Conservation (phyloP, 2,888 invertebrate genomes). For the Adelphocoris suturalis region DNA sequence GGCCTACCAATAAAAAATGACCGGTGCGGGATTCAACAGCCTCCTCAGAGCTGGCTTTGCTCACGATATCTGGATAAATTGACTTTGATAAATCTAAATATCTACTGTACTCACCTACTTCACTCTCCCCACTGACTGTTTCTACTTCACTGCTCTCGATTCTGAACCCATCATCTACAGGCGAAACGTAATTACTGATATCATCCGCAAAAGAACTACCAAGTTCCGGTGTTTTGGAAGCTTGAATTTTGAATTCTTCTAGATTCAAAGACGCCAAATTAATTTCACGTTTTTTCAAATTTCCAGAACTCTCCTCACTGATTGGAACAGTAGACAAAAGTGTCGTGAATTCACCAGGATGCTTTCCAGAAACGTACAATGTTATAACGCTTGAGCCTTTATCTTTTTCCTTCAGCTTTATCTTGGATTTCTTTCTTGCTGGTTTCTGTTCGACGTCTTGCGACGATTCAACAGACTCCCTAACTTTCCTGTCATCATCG, state of each 20-base stretch:
- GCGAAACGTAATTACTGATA: conserved; percentile 79
- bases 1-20: conserved; percentile 84
- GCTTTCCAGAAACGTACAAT: conserved; percentile 91
- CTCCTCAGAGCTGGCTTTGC: conserved; percentile 34
- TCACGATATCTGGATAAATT: conserved; percentile 46
- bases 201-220: conserved; percentile 79
- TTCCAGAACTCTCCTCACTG: conserved; percentile 82
- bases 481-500: conserved; percentile 75
- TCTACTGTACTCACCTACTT: conserved; percentile 87
- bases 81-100: conserved; percentile 78
- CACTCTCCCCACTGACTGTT: conserved; percentile 89
- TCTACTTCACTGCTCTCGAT: conserved; percentile 79
- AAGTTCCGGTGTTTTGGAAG: conserved; percentile 79
- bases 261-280: conserved; percentile 82
- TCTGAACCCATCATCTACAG: conserved; percentile 79
- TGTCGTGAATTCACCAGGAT: conserved; percentile 94
- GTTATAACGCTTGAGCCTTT: conserved; percentile 90
- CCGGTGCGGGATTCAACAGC: conserved; percentile 76
- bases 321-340: conserved; percentile 90
- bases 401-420: conserved; percentile 78
- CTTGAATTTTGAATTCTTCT: conserved; percentile 77
- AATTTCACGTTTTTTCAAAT: conserved; percentile 79
- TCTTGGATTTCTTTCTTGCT: conserved; percentile 77
- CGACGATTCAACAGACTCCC: conserved; percentile 77
- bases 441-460: conserved; percentile 78